A percentile compares a stretch with the other conserved stretches of the same genome.
Conservation (phyloP, 2,797 vertebrate species). For the Gymnothorax javanicus region DNA sequence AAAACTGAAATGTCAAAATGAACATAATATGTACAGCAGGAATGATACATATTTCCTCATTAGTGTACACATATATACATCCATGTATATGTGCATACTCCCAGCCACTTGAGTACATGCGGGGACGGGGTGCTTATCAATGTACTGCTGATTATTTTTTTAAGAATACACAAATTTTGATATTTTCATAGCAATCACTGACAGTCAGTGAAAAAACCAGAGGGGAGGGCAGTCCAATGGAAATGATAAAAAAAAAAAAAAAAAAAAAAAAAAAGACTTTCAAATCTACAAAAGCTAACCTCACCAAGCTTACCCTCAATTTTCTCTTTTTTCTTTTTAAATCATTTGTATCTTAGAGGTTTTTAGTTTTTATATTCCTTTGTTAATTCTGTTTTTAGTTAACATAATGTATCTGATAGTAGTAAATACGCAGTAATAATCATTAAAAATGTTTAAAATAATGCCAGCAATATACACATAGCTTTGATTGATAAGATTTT, state of each 20-base stretch:
- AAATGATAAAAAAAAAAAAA: neutral
- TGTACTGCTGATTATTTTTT: conserved; percentile 7
- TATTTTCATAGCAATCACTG: conserved; percentile 42
- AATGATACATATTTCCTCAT: neutral
- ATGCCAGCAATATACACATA: conserved; percentile 58
- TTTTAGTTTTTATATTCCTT: conserved; percentile 32
- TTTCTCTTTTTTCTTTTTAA: conserved; percentile 38
- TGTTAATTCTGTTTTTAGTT: conserved; percentile 47
- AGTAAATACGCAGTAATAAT: conserved; percentile 61
- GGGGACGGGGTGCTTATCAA: neutral
- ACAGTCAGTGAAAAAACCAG: neutral
- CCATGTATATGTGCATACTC: neutral
- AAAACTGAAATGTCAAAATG: neutral
- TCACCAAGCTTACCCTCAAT: conserved; percentile 53
- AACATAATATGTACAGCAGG: neutral
- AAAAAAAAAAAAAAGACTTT: conserved; percentile 60
- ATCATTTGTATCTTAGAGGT: conserved; percentile 39
- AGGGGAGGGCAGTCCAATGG: neutral
- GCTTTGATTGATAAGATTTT: conserved; percentile 54
- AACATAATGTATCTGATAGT: conserved; percentile 57
- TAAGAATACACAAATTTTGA: neutral
- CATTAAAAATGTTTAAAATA: conserved; percentile 66
- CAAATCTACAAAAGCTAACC: conserved; percentile 59
- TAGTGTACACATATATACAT: neutral
- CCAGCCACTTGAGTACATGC: neutral